Conservation (phyloP, 1,140 invertebrate species). For the Muscidifurax raptorellus region DNA sequence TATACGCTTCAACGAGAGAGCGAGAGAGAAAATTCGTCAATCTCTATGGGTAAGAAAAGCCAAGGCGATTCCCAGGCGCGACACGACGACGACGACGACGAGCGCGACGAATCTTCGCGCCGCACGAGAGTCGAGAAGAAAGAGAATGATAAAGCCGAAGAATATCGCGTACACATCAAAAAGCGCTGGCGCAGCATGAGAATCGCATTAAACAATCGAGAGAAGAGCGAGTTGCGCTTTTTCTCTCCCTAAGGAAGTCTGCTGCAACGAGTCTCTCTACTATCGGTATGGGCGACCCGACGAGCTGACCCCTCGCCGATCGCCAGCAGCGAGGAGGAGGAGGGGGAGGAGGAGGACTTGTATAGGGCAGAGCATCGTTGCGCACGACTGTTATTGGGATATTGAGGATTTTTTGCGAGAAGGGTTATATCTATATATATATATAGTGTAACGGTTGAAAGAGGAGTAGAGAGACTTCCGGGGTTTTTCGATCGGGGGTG, state of each 20-base stretch:
- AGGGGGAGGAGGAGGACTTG: not conserved
- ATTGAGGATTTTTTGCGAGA: not conserved
- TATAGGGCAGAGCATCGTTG: not conserved
- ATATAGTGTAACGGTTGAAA: too few relatives aligned
- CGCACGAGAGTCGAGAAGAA: too few relatives aligned
- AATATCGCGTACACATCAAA: slow-evolving; percentile 41
- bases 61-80: not conserved
- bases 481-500: too few relatives aligned
- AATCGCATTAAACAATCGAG: slow-evolving; percentile 44
- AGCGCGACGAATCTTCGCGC: not conserved
- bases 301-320: not conserved
- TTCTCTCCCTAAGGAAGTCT: slow-evolving; percentile 10
- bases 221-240: not conserved
- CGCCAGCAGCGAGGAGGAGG: not conserved
- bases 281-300: not conserved
- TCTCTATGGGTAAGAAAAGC: slow-evolving; percentile 1
- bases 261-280: not conserved
- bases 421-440: not conserved
- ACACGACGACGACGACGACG: not conserved
- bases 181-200: slow-evolving; percentile 45
- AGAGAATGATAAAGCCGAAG: not conserved
- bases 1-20: too few relatives aligned
- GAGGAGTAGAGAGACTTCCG: too few relatives aligned
- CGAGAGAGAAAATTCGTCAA: not conserved
- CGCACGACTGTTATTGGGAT: slow-evolving; percentile 1